Evolutionary conservation across 2,888 invertebrate genomes (phyloP).

Genomic region (Tribolium freemani): DNA sequence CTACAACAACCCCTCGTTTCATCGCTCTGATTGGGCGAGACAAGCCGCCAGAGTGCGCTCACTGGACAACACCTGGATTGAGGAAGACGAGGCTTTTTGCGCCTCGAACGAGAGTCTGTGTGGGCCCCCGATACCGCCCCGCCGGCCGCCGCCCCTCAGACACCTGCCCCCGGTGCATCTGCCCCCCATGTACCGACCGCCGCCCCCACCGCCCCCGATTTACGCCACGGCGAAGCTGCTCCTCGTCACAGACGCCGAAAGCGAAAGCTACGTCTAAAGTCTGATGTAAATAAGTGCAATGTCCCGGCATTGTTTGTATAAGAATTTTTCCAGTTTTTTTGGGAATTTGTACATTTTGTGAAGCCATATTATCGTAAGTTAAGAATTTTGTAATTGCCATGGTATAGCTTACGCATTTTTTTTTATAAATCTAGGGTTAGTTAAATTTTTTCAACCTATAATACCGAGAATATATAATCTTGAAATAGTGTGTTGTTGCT

Average conservation of each 20-base stretch:
- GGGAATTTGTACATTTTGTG: slow-evolving; percentile 33
- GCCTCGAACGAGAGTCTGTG: slow-evolving; percentile 65
- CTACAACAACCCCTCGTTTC: slow-evolving; percentile 62
- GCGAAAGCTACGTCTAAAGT: slow-evolving; percentile 65
- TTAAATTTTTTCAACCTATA: slow-evolving; percentile 17
- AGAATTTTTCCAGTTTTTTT: slow-evolving; percentile 18
- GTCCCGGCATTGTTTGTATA: slow-evolving; percentile 20
- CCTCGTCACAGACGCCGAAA: slow-evolving; percentile 66
- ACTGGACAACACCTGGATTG: slow-evolving; percentile 64
- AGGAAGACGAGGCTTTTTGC: slow-evolving; percentile 66
- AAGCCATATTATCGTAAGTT: slow-evolving; percentile 39
- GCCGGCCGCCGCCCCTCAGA: slow-evolving; percentile 62
- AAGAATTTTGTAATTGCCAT: slow-evolving; percentile 35
- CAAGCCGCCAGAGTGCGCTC: slow-evolving; percentile 72
- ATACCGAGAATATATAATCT: slow-evolving; percentile 18
- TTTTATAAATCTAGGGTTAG: slow-evolving; percentile 7
- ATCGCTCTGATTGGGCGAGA: slow-evolving; percentile 76
- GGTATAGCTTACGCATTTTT: slow-evolving; percentile 27
- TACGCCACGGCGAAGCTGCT: slow-evolving; percentile 65
- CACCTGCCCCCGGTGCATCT: slow-evolving; percentile 65
- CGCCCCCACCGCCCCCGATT: slow-evolving; percentile 66
- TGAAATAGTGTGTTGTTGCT: neutral
- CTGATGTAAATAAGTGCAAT: slow-evolving; percentile 20
- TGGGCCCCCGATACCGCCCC: slow-evolving; percentile 65
- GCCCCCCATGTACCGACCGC: slow-evolving; percentile 65